A percentile compares a stretch with the other conserved stretches of the same genome.
Evolutionary conservation across 2,797 vertebrate species (phyloP).

Genomic region (Eulemur mongoz): DNA sequence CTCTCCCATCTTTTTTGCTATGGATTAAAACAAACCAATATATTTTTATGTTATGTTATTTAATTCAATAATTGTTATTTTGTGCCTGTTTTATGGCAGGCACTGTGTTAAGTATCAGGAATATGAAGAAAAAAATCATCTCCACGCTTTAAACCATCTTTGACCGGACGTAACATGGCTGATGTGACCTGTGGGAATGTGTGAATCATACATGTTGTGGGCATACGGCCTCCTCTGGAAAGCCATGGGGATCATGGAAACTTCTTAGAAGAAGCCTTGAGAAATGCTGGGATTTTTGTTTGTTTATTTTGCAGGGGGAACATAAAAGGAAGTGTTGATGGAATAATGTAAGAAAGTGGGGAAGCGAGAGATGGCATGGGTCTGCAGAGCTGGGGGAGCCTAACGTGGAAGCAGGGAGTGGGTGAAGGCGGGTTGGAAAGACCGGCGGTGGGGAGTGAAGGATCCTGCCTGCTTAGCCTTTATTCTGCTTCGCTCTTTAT

Average conservation of each 20-base stretch:
- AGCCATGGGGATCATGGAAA: not conserved
- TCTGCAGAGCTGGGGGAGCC: no score
- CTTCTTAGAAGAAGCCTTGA: not conserved
- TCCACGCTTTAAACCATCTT: not conserved
- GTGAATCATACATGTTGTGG: not conserved
- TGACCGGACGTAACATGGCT: not conserved
- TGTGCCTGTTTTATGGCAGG: not conserved
- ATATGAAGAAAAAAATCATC: not conserved
- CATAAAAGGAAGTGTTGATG: not conserved
- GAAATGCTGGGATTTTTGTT: not conserved
- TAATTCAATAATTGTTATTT: not conserved
- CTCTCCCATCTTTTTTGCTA: not conserved
- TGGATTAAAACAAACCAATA: not conserved
- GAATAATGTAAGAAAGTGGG: not conserved
- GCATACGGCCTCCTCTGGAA: not conserved
- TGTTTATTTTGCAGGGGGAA: not conserved
- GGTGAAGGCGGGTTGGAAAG: not conserved
- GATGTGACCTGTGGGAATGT: not conserved
- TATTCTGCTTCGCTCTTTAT: not conserved
- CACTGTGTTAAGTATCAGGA: not conserved
- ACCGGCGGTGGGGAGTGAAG: not conserved
- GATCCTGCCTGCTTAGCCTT: not conserved
- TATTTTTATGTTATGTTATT: not conserved
- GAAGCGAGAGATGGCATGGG: no score
- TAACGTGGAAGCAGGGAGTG: not conserved